Evolutionary conservation across 2,888 invertebrate species (phyloP).

Genomic region (Erebia epiphron): DNA sequence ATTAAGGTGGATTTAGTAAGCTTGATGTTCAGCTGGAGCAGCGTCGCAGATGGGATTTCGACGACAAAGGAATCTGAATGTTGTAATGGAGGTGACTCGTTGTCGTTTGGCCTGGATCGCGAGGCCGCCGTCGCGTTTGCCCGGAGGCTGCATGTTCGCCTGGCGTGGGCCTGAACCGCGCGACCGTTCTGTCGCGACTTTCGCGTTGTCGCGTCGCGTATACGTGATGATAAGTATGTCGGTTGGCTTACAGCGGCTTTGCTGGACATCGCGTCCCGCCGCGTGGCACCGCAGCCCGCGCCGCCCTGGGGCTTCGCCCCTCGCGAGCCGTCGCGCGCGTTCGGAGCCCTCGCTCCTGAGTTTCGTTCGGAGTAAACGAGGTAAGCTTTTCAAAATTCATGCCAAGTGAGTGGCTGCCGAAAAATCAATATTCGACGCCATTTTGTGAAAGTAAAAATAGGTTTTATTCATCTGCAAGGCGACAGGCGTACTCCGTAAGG

Average conservation of each 20-base stretch:
- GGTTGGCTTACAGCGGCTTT: constrained; percentile 77
- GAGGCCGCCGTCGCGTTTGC: constrained; percentile 72
- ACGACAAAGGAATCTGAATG: constrained; percentile 46
- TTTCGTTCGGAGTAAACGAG: constrained; percentile 62
- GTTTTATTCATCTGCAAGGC: constrained; percentile 22
- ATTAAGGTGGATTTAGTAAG: constrained; percentile 77
- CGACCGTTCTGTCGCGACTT: constrained; percentile 53
- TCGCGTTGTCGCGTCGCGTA: constrained; percentile 67
- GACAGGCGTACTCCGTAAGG: constrained; percentile 24
- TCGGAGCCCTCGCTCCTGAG: constrained; percentile 78
- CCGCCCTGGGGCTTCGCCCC: constrained; percentile 53
- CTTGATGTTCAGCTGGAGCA: constrained; percentile 65
- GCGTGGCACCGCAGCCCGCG: constrained; percentile 65
- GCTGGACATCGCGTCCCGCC: constrained; percentile 72
- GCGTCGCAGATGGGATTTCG: constrained; percentile 43
- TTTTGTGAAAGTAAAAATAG: constrained; percentile 66
- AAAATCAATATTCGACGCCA: constrained; percentile 68
- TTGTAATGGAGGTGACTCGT: constrained; percentile 48
- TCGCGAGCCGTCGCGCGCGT: constrained; percentile 75
- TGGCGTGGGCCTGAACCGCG: constrained; percentile 71
- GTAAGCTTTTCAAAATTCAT: constrained; percentile 67
- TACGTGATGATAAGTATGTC: constrained; percentile 72
- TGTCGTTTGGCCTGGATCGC: constrained; percentile 65
- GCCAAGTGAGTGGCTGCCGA: constrained; percentile 55
- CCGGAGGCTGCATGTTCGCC: constrained; percentile 74